These are phyloP conservation scores for Siderastrea radians DNA, from an alignment of 92 coral and sea anemone species.

Conservation along the genomic window DNA sequence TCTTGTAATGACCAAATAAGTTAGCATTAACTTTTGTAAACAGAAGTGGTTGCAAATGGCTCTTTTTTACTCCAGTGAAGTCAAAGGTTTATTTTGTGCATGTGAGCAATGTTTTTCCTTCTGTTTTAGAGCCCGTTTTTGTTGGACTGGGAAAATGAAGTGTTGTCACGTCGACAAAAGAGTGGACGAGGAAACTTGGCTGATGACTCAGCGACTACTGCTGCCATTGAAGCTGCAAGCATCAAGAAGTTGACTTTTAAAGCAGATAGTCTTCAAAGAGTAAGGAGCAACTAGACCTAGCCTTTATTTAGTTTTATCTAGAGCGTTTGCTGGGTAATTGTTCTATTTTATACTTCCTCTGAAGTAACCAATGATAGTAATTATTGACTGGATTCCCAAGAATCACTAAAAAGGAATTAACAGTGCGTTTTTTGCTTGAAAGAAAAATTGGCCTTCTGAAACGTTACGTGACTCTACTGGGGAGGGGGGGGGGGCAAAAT, in stretches of 20 bases:
- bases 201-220: conserved; percentile 90
- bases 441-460: too few species aligned
- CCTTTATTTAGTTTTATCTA: not conserved
- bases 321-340: too few species aligned
- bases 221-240: conserved; percentile 96
- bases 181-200: conserved; percentile 87
- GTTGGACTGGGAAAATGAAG: conserved; percentile 96
- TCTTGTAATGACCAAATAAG: too few species aligned
- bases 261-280: conserved; percentile 93
- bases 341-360: too few species aligned
- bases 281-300: not conserved
- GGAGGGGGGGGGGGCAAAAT: too few species aligned
- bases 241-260: conserved; percentile 95
- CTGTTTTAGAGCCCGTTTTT: conserved; percentile 78
- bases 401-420: too few species aligned
- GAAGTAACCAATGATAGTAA: too few species aligned
- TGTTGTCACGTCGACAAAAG: conserved; percentile 75
- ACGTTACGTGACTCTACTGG: too few species aligned
- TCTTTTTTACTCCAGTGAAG: not conserved
- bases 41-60: not conserved
- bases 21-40: too few species aligned
- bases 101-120: not conserved
- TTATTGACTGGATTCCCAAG: too few species aligned
- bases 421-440: too few species aligned
- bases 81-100: too few species aligned